Conservation (phyloP, 2,888 invertebrate species). For the Leptinotarsa juncta region DNA sequence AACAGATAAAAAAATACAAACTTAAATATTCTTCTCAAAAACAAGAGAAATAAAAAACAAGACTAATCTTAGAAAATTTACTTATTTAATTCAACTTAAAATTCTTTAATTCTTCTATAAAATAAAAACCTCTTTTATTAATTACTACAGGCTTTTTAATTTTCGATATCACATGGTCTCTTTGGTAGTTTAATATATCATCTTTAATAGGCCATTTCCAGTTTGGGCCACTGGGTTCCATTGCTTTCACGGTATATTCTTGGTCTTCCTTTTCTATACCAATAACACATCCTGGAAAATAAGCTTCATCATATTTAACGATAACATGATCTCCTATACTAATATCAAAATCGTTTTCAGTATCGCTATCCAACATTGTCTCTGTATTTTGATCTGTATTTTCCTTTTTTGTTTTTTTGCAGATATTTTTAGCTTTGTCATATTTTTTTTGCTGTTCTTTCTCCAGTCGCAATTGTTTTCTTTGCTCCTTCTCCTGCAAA, state of each 20-base stretch:
- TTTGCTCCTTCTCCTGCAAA: neutral
- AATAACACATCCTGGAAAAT: neutral
- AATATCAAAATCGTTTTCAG: neutral
- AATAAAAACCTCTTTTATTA: slow-evolving; percentile 21
- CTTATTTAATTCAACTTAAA: neutral
- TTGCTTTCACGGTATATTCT: neutral
- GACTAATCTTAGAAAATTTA: too few species aligned
- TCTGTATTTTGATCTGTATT: neutral
- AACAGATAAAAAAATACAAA: too few species aligned
- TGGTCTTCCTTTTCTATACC: neutral
- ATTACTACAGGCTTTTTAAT: slow-evolving; percentile 6
- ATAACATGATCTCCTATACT: neutral
- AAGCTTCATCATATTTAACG: neutral
- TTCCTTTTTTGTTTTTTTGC: neutral
- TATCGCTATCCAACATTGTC: neutral
- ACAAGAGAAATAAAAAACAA: too few species aligned
- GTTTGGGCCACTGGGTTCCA: slow-evolving; percentile 1
- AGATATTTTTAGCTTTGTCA: neutral
- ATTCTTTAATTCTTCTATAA: slow-evolving; percentile 8
- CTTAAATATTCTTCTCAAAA: too few species aligned
- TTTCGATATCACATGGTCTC: neutral
- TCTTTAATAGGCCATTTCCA: slow-evolving; percentile 18
- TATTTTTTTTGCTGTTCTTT: neutral
- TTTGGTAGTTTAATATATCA: slow-evolving; percentile 9
- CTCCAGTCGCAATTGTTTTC: neutral